phyloP scores from a whole-genome alignment of 2,797 vertebrate species.

The Siniperca scherzeri region DNA sequence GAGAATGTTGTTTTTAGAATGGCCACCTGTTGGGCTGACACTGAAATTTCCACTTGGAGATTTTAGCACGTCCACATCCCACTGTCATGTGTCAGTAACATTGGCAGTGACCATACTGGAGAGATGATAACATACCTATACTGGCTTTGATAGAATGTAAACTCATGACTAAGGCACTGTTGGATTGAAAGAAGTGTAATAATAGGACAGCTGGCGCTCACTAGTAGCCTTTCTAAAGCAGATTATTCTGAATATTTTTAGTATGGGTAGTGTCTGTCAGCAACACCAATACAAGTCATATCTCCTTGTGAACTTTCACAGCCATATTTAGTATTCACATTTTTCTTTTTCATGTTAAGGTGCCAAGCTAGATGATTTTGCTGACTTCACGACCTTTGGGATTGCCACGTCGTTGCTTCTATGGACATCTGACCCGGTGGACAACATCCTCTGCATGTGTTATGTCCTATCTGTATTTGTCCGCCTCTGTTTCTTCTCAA shows the following conservation, averaged over 20 bases:
- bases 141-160: constrained; percentile 1
- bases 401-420: constrained; percentile 92
- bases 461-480: constrained; percentile 90
- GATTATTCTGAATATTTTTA: constrained; percentile 9
- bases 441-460: constrained; percentile 88
- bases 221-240: neutral
- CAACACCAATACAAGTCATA: neutral
- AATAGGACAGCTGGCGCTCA: neutral
- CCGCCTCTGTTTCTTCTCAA: constrained; percentile 92
- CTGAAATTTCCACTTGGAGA: constrained; percentile 70
- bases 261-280: neutral
- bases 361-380: constrained; percentile 93
- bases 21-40: constrained; percentile 63
- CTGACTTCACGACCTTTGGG: constrained; percentile 95
- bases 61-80: constrained; percentile 28
- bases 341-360: constrained; percentile 78
- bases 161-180: constrained; percentile 1
- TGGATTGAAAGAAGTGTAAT: neutral
- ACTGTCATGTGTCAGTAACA: constrained; percentile 21
- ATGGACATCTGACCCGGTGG: constrained; percentile 86
- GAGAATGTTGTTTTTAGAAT: constrained; percentile 81
- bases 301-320: neutral
- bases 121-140: constrained; percentile 11
- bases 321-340: neutral
- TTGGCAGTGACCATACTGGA: neutral